Evolutionary conservation across 2,113 vertebrate species (phyloP), one percentile per base, ranked within the genome.

Genomic region (Psittacula cyanocephala): DNA sequence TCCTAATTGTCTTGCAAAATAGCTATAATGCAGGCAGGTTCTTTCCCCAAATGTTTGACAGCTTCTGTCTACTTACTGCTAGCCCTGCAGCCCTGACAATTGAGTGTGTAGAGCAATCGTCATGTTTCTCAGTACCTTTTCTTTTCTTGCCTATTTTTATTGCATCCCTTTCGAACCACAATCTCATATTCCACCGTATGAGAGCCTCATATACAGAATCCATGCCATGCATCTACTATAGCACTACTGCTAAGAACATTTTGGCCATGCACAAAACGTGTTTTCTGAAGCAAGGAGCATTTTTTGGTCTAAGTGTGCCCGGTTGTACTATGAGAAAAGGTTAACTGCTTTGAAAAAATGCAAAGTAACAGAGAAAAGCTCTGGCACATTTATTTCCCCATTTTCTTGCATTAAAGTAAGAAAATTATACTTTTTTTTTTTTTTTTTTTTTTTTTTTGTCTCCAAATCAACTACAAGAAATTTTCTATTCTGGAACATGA

Each of bases 311-410:
- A 77, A 46, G 28, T 17, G 22, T 46, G 11, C 6, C 28, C 18
- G 17, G 6, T 15, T 67, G 6, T 24, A 20, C 10, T 49, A 8
- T 6, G 35, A 71, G 46, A 60, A 83, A 81, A 63, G 8, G 14
- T 1, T 33, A 53, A 49, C 12, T 70, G 19, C 22, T 65, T 39
- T 53, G 22, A 47, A 71, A 43, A 64, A 82, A 23, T 4, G 7
- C 39, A 82, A 68, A 1, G 0, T 49, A 76, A n/a, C 29, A 76
- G n/a, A 57, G 17, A 69, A 69, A 64, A 55, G 3, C 4, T 24
- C 35, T 37, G 11, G 15, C 6, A 70, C 1, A 50, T 33, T 63
- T 81, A 49, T 59, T 55, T 1, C 3, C 1, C 0, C 1, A 27
- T 52, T 93, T 72, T 60, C 3, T 25, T 43, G 1, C 11, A 44